These are phyloP conservation scores for Ennomos quercinarius DNA, from an alignment of 2,888 invertebrate species.

Conservation along the genomic window DNA sequence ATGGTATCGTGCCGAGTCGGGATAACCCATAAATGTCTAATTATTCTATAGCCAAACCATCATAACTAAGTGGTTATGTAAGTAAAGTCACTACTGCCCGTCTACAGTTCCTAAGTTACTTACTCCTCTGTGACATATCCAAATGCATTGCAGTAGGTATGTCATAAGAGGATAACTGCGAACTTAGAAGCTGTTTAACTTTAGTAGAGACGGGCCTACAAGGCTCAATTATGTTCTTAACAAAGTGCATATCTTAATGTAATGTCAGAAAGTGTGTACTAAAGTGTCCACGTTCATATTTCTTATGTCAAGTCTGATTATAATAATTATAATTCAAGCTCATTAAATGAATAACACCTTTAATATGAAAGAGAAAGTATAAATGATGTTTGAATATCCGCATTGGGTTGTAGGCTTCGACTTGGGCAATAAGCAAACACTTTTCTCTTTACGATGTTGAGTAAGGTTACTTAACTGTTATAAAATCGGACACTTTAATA, in stretches of 20 bases:
- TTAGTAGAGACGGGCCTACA: no score
- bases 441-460: neutral
- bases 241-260: neutral
- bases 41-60: no score
- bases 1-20: no score
- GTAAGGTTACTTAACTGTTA: no score
- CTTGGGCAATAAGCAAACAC: conserved; percentile 1
- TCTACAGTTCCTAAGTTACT: no score
- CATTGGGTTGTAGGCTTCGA: conserved; percentile 12
- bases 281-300: conserved; percentile 2
- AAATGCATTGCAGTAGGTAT: no score
- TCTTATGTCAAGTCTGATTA: conserved; percentile 18
- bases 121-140: no score
- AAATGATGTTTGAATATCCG: conserved; percentile 21
- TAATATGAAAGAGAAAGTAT: conserved; percentile 26
- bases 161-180: no score
- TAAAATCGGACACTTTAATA: no score
- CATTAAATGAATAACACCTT: conserved; percentile 13
- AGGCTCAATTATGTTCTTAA: conserved; percentile 10
- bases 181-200: no score
- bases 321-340: conserved; percentile 1
- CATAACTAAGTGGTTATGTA: neutral
- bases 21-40: no score
- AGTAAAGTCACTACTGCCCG: conserved; percentile 3
- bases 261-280: neutral